Base-by-base conservation (phyloP, 1,140 invertebrate species). In the Leptinotarsa defecta region DNA sequence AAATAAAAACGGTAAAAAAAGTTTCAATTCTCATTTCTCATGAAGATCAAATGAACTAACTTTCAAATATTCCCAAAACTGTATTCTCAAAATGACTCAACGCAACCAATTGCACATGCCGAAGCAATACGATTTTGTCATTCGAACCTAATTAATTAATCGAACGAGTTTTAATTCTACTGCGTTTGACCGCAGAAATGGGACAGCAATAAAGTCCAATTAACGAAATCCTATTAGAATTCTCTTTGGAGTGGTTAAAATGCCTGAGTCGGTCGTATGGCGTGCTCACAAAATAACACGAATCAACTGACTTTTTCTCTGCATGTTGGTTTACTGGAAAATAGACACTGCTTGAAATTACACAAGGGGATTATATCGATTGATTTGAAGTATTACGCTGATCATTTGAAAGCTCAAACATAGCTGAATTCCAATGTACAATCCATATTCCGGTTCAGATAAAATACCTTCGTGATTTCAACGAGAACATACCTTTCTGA, bases 101-200 rank as follows among this genome's bases (percentile, higher is more conserved):
- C 11, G 11, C 34, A 43, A 43, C 11, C 34, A 43, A 43, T 43
- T 2, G 8, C 34, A 43, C 34, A 43, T 43, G 34, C 8, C 34
- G 34, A 43, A 34, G 74, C 61, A 75, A 75, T 73, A 63, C 48
- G 15, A 68, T 76, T 73, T 71, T 48, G 11, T 49, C 69, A 49
- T 71, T 72, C 74, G 61, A 72, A 76, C 74, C 62, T 72, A 76
- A 76, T 76, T 72, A 76, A 76, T 76, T 76, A 76, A 76, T 76
- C 74, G 73, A 76, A 72, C 62, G 43, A 76, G 52, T 72, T 76
- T 71, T 76, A 76, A 72, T 76, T 76, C 69, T 48, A 76, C 68
- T 76, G 74, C 69, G 70, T 76, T 76, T 76, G 74, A 72, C 74
- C 74, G 71, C 24, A 68, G 69, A 48, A 63, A 71, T 71, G 65